Percentiles rank a stretch among this genome's conserved stretches.
phyloP scores from a whole-genome alignment of 2,113 vertebrate genomes.

The Sapajus apella region DNA sequence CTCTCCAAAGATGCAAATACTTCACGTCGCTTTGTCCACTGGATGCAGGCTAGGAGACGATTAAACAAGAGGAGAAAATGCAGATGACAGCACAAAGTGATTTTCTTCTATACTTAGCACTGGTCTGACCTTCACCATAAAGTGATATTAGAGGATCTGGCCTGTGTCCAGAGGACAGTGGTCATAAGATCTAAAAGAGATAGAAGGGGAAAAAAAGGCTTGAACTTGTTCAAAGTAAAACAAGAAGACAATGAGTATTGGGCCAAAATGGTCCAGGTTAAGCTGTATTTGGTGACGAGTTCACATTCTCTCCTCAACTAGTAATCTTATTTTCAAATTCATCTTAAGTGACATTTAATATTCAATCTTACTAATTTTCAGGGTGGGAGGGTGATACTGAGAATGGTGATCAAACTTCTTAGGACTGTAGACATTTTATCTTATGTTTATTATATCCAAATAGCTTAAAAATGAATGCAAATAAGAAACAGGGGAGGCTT shows the following conservation, averaged over 20 bases:
- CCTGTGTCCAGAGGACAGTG: not conserved
- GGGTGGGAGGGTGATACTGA: not conserved
- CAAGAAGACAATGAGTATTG: not conserved
- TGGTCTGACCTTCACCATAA: not conserved
- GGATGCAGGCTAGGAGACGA: not conserved
- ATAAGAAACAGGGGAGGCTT: not conserved
- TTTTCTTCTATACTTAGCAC: slow-evolving; percentile 9
- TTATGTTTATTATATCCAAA: not conserved
- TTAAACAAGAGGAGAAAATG: not conserved
- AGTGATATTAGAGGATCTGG: not conserved
- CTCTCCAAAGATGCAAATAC: not conserved
- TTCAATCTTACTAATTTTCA: not conserved
- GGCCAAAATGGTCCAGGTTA: not conserved
- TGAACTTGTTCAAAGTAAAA: not conserved
- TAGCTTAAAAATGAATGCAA: not conserved
- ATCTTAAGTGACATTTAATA: not conserved
- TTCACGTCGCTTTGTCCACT: not conserved
- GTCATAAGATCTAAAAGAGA: slow-evolving; percentile 29
- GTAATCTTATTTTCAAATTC: not conserved
- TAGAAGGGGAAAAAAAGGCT: not conserved
- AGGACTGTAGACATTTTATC: not conserved
- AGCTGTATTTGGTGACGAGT: not conserved
- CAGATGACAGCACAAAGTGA: not conserved
- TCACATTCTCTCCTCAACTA: not conserved
- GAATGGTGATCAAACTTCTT: not conserved